These are phyloP conservation scores for Macquaria australasica DNA, from an alignment of 2,113 vertebrate species.

Conservation along the genomic window DNA sequence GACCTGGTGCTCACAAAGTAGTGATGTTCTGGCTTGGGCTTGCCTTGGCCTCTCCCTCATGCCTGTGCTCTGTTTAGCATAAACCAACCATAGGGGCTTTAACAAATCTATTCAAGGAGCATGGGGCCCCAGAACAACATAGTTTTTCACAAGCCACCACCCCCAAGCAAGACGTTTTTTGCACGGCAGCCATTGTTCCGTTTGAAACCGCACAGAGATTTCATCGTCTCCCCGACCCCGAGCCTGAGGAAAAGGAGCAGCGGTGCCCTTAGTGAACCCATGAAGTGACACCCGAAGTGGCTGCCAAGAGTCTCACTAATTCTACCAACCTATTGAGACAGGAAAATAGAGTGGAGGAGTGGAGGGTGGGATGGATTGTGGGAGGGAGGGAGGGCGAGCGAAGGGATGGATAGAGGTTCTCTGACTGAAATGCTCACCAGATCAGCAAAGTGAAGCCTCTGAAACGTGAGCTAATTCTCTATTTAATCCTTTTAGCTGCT, in stretches of 20 bases:
- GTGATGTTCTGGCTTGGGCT: constrained; percentile 81
- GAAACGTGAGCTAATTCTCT: constrained; percentile 83
- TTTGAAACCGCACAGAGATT: constrained; percentile 86
- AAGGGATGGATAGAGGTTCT: constrained; percentile 64
- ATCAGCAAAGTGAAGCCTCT: constrained; percentile 83
- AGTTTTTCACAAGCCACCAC: constrained; percentile 87
- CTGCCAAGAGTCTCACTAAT: constrained; percentile 79
- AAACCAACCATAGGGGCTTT: constrained; percentile 91
- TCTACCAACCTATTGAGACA: constrained; percentile 75
- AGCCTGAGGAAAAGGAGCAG: constrained; percentile 73
- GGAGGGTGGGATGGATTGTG: constrained; percentile 51
- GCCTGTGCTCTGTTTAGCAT: constrained; percentile 89
- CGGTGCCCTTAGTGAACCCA: constrained; percentile 82
- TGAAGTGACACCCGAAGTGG: constrained; percentile 83
- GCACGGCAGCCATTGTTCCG: constrained; percentile 84
- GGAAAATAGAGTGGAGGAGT: constrained; percentile 70
- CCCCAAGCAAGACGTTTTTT: constrained; percentile 84
- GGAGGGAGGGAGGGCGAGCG: constrained; percentile 46
- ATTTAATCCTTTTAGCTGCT: constrained; percentile 84
- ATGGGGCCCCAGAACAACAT: constrained; percentile 87
- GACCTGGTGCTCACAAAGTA: constrained; percentile 55
- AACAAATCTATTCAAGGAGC: constrained; percentile 95
- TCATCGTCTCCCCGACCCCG: constrained; percentile 82
- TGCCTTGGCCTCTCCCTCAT: constrained; percentile 84
- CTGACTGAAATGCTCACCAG: constrained; percentile 80